A percentile compares a stretch with the other conserved stretches of the same genome.
phyloP scores from a whole-genome alignment of 2,888 invertebrate species.

The Tribolium freemani region DNA sequence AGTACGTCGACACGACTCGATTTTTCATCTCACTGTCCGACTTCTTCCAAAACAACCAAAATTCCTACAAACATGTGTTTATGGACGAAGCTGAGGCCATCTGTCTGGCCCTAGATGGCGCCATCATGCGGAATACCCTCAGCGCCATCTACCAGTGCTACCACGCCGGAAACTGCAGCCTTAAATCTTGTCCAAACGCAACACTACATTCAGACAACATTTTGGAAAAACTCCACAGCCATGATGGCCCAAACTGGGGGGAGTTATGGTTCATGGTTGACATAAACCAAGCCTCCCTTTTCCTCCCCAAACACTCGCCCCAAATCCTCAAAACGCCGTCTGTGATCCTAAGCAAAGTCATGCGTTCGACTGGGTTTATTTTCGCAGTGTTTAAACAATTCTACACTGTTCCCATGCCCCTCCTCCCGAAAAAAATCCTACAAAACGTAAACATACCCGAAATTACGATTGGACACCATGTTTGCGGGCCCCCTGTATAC shows the following conservation, averaged over 20 bases:
- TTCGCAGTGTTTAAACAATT: constrained; percentile 62
- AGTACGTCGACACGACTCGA: constrained; percentile 61
- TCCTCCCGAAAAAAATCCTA: constrained; percentile 50
- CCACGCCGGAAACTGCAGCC: constrained; percentile 58
- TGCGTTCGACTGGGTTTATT: constrained; percentile 62
- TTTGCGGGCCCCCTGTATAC: constrained; percentile 61
- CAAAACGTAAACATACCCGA: constrained; percentile 54
- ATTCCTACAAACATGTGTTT: constrained; percentile 63
- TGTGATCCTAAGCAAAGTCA: constrained; percentile 60
- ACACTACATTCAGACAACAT: constrained; percentile 41
- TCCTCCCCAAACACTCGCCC: constrained; percentile 63
- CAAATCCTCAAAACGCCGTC: constrained; percentile 59
- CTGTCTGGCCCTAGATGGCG: constrained; percentile 60
- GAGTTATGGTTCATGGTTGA: constrained; percentile 66
- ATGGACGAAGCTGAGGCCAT: constrained; percentile 66
- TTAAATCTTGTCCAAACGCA: constrained; percentile 44
- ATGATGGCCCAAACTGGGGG: constrained; percentile 55
- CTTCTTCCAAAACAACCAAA: constrained; percentile 58
- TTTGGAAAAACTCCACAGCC: constrained; percentile 44
- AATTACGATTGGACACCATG: constrained; percentile 58
- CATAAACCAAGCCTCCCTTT: constrained; percentile 64
- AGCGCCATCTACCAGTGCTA: constrained; percentile 56
- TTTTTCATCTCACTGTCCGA: constrained; percentile 60
- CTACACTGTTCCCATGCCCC: constrained; percentile 59
- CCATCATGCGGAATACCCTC: constrained; percentile 58